phyloP scores from a whole-genome alignment of 1,140 invertebrate species.

The Polypedilum vanderplanki region DNA sequence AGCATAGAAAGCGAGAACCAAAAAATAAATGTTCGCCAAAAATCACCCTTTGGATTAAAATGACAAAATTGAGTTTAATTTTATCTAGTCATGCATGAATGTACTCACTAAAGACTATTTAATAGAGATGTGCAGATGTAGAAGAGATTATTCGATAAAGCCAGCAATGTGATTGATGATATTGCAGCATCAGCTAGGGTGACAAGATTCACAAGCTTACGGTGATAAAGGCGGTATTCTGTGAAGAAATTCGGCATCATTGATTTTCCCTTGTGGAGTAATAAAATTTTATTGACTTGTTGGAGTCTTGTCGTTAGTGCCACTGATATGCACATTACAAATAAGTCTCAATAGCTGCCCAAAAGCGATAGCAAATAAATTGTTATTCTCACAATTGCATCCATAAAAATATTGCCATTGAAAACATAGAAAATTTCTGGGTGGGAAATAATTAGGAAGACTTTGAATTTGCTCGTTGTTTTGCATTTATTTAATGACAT shows the following conservation, averaged over 20 bases:
- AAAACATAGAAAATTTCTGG: neutral
- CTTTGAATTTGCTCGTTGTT: neutral
- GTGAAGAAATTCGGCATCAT: slow-evolving; percentile 31
- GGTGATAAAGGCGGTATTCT: slow-evolving; percentile 51
- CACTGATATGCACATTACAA: neutral
- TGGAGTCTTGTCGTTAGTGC: neutral
- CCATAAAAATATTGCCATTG: neutral
- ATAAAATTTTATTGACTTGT: slow-evolving; percentile 25
- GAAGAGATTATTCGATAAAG: slow-evolving; percentile 62
- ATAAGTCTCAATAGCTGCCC: neutral
- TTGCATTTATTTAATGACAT: too few relatives aligned
- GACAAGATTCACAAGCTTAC: slow-evolving; percentile 50
- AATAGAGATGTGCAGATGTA: slow-evolving; percentile 67
- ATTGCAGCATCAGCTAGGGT: slow-evolving; percentile 51
- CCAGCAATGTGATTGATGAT: slow-evolving; percentile 54
- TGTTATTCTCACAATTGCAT: neutral
- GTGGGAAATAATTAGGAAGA: neutral
- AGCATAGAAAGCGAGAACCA: too few relatives aligned
- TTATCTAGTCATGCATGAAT: too few relatives aligned
- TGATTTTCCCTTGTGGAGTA: neutral
- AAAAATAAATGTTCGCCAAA: too few relatives aligned
- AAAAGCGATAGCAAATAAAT: neutral
- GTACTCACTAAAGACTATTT: slow-evolving; percentile 45
- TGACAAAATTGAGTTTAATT: too few relatives aligned
- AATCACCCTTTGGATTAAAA: too few relatives aligned